A percentile compares a stretch with the other conserved stretches of the same genome.
phyloP scores from a whole-genome alignment of 2,113 vertebrate genomes.

The Casuarius casuarius region DNA sequence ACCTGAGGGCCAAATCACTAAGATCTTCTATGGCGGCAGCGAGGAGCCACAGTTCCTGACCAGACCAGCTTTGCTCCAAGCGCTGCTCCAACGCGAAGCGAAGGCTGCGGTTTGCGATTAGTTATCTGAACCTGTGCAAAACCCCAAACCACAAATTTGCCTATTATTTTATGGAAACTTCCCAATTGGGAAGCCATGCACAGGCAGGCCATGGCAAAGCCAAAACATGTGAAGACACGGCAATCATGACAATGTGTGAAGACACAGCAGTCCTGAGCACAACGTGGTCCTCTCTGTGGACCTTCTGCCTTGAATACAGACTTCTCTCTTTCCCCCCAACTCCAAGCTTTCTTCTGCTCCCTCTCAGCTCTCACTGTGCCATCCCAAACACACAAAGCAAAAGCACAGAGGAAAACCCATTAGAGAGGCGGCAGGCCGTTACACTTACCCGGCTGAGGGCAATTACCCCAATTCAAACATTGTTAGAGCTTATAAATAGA shows the following conservation, averaged over 20 bases:
- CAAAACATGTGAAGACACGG: not conserved
- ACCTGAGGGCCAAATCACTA: not conserved
- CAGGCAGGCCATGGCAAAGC: not conserved
- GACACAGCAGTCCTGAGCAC: not conserved
- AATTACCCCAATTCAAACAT: constrained; percentile 36
- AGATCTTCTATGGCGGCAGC: not conserved
- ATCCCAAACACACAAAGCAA: not conserved
- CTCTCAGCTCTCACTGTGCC: not conserved
- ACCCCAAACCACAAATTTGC: not conserved
- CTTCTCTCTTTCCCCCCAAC: not conserved
- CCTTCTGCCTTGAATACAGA: not conserved
- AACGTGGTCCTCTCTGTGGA: not conserved
- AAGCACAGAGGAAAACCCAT: not conserved
- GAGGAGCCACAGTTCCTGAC: not conserved
- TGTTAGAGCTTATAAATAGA: not conserved
- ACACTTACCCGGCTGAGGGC: not conserved
- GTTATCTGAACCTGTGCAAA: not conserved
- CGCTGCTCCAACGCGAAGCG: not conserved
- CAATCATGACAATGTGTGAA: not conserved
- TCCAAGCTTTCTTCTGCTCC: not conserved
- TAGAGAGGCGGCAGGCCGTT: not conserved
- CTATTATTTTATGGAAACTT: not conserved
- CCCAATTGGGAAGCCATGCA: not conserved
- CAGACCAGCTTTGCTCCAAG: not conserved
- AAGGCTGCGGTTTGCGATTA: not conserved